Base-by-base conservation (phyloP, 2,797 vertebrate species). In the Chiroxiphia lanceolata region DNA sequence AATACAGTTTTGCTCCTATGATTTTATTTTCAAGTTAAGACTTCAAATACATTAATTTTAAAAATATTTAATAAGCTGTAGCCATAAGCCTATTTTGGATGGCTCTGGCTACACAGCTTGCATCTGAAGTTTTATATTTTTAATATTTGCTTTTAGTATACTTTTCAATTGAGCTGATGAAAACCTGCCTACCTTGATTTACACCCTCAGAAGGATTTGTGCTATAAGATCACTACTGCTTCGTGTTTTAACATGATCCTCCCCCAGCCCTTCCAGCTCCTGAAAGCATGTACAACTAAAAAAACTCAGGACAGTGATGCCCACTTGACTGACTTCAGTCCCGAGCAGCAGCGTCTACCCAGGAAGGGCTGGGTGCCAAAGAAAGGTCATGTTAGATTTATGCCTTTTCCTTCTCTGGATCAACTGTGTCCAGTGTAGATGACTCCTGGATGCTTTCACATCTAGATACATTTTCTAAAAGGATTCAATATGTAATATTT, bases 11-110 rank as follows among this genome's bases (percentile, higher is more conserved):
- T 91, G 22, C n/a, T 44, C 31, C 34, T 64, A 21, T 31, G 6
- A 76, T 80, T 64, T 87, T 87, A 90, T 91, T 93, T 95, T 83
- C 45, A 80, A 76, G 31, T 72, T 78, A 87, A 90, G 27, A 76
- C 31, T 95, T 90, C 34, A 77, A 75, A 67, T 75, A 69, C 8
- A 44, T 59, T 12, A 11, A 8, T 40, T 56, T 25, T 2, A 29
- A 36, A 67, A 74, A 44, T 67, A 79, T 72, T 78, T 27, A 69
- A 21, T 23, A 60, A 47, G 17, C 13, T 67, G 40, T 56, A 89
- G 33, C 34, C 34, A 36, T 85, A 67, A 83, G 36, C 60, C n/a
- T 70, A 0, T 82, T 87, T 79, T 69, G 50, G 33, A 53, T 85
- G 59, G 18, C 42, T 84, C 17, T 84, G 51, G 21, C 75, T 89